A percentile compares a stretch with the other conserved stretches of the same genome.
These are phyloP conservation scores for Drosophila prosaltans DNA, from an alignment of 1,140 invertebrate genomes.

Conservation along the genomic window DNA sequence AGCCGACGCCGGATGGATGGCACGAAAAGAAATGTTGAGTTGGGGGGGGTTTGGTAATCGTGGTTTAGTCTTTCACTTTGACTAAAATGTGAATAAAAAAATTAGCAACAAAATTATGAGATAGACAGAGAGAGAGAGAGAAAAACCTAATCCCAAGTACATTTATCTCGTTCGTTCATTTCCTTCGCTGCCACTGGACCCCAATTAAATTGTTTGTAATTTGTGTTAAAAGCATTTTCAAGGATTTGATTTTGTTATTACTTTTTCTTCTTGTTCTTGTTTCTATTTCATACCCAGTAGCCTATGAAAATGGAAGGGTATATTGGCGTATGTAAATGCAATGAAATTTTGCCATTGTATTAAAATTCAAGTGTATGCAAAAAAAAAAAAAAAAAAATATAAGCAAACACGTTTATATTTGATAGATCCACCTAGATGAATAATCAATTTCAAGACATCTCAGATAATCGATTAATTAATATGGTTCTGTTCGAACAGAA, in stretches of 20 bases:
- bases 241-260: slow-evolving; percentile 46
- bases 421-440: no score
- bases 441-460: no score
- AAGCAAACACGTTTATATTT: no score
- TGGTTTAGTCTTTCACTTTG: slow-evolving; percentile 11
- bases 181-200: slow-evolving; percentile 16
- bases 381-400: no score
- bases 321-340: background rate
- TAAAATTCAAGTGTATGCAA: no score
- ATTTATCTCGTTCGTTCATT: background rate
- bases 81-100: slow-evolving; percentile 6
- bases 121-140: background rate
- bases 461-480: no score
- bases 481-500: no score
- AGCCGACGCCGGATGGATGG: background rate
- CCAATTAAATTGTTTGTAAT: slow-evolving; percentile 61
- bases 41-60: background rate
- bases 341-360: no score
- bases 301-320: background rate
- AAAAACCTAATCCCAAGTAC: background rate
- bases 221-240: slow-evolving; percentile 69
- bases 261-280: slow-evolving; percentile 5
- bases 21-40: no score
- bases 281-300: background rate
- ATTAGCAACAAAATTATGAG: slow-evolving; percentile 35